These are phyloP conservation scores for Chionis minor DNA, from an alignment of 2,113 vertebrate genomes.

Conservation along the genomic window DNA sequence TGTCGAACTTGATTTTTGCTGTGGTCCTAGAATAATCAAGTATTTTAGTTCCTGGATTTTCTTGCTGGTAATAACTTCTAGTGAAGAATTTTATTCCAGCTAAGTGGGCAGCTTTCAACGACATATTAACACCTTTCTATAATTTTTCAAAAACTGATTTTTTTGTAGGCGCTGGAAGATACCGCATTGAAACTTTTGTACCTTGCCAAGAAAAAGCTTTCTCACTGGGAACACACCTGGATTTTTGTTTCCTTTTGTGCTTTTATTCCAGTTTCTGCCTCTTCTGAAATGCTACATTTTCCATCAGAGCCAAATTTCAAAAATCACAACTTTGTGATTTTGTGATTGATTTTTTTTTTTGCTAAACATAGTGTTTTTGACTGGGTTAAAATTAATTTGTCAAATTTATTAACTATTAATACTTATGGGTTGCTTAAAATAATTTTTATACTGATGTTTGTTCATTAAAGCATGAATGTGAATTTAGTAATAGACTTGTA, in stretches of 20 bases:
- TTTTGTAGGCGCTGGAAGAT: background rate
- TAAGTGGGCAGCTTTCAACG: background rate
- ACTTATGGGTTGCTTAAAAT: background rate
- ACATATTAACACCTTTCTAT: background rate
- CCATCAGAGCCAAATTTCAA: background rate
- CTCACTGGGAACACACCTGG: background rate
- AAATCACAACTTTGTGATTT: background rate
- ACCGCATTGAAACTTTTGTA: background rate
- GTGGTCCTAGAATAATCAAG: background rate
- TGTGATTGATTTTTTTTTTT: background rate
- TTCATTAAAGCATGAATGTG: background rate
- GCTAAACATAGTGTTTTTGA: background rate
- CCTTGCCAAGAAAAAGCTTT: background rate
- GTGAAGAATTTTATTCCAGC: background rate
- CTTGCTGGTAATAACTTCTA: background rate
- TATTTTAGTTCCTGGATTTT: background rate
- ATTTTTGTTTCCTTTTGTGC: background rate
- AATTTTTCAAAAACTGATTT: background rate
- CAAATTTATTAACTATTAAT: background rate
- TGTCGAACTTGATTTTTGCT: background rate
- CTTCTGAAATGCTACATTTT: background rate
- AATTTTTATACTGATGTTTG: background rate
- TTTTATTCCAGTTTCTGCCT: background rate
- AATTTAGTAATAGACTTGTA: conserved; percentile 12
- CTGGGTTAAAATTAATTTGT: background rate